Conservation (phyloP, 2,888 invertebrate species). For the Chrysina gloriosa region DNA sequence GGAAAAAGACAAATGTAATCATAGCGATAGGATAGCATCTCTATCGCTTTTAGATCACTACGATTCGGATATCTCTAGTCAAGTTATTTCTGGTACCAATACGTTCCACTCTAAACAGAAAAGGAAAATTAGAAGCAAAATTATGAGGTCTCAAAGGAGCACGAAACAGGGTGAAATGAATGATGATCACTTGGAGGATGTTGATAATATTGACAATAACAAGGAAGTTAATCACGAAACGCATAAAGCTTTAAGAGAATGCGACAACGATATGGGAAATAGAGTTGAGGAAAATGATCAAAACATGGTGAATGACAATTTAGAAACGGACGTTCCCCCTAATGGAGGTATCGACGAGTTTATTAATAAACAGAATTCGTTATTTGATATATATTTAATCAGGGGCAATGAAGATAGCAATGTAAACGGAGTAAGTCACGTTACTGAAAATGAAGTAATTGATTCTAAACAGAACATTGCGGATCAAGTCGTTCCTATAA, state of each 20-base stretch:
- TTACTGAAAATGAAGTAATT: too few species aligned
- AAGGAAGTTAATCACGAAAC: not conserved
- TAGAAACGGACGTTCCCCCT: not conserved
- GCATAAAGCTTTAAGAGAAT: not conserved
- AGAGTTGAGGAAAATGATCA: not conserved
- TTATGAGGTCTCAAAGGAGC: constrained; percentile 1
- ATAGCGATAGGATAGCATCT: not conserved
- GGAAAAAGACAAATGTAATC: not conserved
- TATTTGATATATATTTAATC: not conserved
- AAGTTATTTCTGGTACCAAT: constrained; percentile 2
- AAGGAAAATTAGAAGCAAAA: not conserved
- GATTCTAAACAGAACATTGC: too few species aligned
- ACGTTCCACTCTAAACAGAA: not conserved
- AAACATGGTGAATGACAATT: not conserved
- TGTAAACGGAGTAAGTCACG: not conserved
- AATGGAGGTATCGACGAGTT: not conserved
- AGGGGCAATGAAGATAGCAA: not conserved
- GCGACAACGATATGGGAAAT: too few species aligned
- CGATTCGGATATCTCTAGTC: constrained; percentile 17
- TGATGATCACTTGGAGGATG: not conserved
- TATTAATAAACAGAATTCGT: not conserved
- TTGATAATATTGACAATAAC: not conserved
- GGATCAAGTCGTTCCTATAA: too few species aligned
- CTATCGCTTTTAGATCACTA: not conserved
- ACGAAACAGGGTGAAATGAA: not conserved